phyloP scores from a whole-genome alignment of 30 jellyfish, hydroid and myxozoan species.

The Turritopsis rubra region DNA sequence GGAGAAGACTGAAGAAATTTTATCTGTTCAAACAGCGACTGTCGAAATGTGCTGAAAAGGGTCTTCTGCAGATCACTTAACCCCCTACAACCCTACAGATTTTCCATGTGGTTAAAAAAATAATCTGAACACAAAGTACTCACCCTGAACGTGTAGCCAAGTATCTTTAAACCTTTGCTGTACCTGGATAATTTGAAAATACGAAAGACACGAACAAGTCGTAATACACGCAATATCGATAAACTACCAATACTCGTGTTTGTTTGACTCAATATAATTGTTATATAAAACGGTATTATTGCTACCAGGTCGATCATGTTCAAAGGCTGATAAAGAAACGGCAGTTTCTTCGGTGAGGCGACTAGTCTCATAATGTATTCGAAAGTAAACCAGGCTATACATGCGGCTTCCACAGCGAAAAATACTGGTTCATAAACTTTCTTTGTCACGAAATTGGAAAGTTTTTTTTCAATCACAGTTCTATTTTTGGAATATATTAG shows the following conservation, averaged over 20 bases:
- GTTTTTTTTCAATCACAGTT: slow-evolving; percentile 31
- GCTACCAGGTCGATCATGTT: slow-evolving; percentile 87
- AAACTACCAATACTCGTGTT: slow-evolving; percentile 72
- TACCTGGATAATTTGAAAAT: slow-evolving; percentile 84
- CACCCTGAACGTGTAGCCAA: slow-evolving; percentile 95
- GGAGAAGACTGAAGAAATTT: not conserved
- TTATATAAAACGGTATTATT: slow-evolving; percentile 80
- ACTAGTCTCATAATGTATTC: slow-evolving; percentile 64
- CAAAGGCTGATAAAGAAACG: slow-evolving; percentile 68
- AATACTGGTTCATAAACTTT: slow-evolving; percentile 44
- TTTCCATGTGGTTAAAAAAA: not conserved
- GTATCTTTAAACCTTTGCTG: slow-evolving; percentile 87
- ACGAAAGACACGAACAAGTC: slow-evolving; percentile 90
- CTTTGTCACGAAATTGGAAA: slow-evolving; percentile 27
- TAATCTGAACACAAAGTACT: slow-evolving; percentile 11
- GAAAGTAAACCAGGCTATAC: slow-evolving; percentile 85
- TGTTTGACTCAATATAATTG: slow-evolving; percentile 50
- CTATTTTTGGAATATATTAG: slow-evolving; percentile 49
- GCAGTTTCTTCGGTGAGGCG: slow-evolving; percentile 60
- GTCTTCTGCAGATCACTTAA: too few relatives aligned
- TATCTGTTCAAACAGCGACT: not conserved
- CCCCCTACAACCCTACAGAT: too few relatives aligned
- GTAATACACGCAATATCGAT: slow-evolving; percentile 81
- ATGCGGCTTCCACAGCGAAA: slow-evolving; percentile 49
- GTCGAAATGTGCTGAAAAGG: not conserved